Percentiles rank a stretch among this genome's conserved stretches.
phyloP scores from a whole-genome alignment of 2,888 invertebrate species.

The Drosophila prostipennis region DNA sequence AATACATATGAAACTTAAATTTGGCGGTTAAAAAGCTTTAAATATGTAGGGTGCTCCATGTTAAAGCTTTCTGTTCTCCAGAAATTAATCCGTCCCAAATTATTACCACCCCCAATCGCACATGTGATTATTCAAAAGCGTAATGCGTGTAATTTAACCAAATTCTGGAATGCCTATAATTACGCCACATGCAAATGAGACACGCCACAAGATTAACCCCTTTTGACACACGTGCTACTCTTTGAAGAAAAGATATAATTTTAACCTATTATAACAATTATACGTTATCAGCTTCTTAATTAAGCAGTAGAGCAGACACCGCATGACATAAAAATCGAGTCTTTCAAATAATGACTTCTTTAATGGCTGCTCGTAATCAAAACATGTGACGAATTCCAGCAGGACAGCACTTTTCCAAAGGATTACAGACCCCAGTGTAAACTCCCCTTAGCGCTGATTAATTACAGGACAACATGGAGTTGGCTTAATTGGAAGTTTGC shows the following conservation, averaged over 20 bases:
- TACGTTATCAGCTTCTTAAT: constrained; percentile 60
- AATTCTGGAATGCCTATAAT: constrained; percentile 14
- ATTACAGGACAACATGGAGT: constrained; percentile 12
- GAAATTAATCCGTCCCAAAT: neutral
- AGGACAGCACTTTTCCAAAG: constrained; percentile 1
- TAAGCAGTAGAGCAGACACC: constrained; percentile 43
- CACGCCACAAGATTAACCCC: constrained; percentile 67
- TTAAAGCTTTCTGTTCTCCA: constrained; percentile 1
- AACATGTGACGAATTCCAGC: constrained; percentile 40
- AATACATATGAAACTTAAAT: neutral
- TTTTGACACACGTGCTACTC: constrained; percentile 43
- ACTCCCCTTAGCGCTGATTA: constrained; percentile 20
- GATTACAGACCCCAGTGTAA: constrained; percentile 21
- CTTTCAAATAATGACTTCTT: constrained; percentile 19
- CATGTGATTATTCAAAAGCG: constrained; percentile 24
- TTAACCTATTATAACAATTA: constrained; percentile 61
- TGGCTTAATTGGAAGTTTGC: constrained; percentile 26
- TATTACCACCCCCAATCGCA: constrained; percentile 1
- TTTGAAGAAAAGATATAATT: constrained; percentile 60
- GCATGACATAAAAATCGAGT: neutral
- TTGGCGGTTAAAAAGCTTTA: neutral
- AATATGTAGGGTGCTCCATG: constrained; percentile 2
- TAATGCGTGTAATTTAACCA: constrained; percentile 11
- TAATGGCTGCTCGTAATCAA: constrained; percentile 54
- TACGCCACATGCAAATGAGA: constrained; percentile 49